Evolutionary conservation across 2,888 invertebrate species (phyloP), one percentile per base, ranked within the genome.

Genomic region (Drosophila paucipuncta): DNA sequence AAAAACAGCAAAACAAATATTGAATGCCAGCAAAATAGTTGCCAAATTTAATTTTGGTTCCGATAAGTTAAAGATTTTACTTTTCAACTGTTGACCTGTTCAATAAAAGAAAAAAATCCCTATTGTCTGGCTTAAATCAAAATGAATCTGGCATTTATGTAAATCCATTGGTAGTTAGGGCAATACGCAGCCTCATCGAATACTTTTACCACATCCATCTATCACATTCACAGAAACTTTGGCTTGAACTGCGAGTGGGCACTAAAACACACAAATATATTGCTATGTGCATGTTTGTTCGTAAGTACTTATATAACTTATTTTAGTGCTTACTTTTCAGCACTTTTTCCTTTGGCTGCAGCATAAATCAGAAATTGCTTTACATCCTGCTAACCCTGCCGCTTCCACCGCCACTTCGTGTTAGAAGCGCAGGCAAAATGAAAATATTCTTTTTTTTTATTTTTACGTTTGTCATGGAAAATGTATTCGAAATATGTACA

Each of bases 301-400:
- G 61, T 41, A 37, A 31, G 37, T 68, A 67, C 81, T 78, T 80
- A 73, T 75, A 75, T 84, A 80, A 86, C 78, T 73, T 73, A 78
- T 80, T 84, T 73, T 78, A 66, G 69, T 73, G 75, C 75, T 74
- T 66, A 70, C 67, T 76, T 70, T 70, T 80, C 78, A 64, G 65
- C 66, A 58, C 57, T 62, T 63, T 49, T 63, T 61, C n/a, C 67
- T 43, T 71, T 57, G 62, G 57, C 41, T 79, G 71, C 65, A 60
- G 49, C 79, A 79, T 78, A 79, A 78, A 79, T 78, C 78, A 72
- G 58, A 79, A 78, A 75, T 79, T 71, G 64, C 75, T 57, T 39
- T 52, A 39, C 68, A 63, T 30, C 22, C 52, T 41, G 39, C 43
- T 53, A 47, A 16, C 47, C 22, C 47, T 0, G 25, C 30, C 30